phyloP scores from a whole-genome alignment of 2,888 invertebrate species.

The Latrodectus elegans region DNA sequence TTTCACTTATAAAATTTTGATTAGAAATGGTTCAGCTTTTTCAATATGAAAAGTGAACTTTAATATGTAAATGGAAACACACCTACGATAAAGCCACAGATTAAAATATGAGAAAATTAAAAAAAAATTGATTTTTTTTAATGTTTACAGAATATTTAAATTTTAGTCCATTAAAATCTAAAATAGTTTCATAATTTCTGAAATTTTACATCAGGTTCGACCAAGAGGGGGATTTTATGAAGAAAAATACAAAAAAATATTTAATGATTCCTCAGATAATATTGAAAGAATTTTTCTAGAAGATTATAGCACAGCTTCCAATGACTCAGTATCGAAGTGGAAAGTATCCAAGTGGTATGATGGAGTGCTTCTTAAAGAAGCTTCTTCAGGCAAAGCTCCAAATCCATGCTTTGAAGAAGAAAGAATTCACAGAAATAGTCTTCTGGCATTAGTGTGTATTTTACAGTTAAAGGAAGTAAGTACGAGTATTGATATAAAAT shows the following conservation, averaged over 20 bases:
- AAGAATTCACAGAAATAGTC: constrained; percentile 35
- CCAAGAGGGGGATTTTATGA: constrained; percentile 48
- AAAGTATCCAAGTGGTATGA: constrained; percentile 13
- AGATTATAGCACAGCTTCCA: not conserved
- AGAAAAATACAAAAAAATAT: constrained; percentile 39
- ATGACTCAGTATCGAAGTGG: not conserved
- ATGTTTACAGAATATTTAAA: too few species aligned
- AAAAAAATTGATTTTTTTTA: too few species aligned
- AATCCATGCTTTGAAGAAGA: constrained; percentile 50
- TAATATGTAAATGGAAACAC: too few species aligned
- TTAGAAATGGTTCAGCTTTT: too few species aligned
- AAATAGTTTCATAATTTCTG: too few species aligned
- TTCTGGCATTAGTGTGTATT: constrained; percentile 33
- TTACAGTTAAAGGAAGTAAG: constrained; percentile 24
- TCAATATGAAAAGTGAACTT: too few species aligned
- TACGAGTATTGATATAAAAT: not conserved
- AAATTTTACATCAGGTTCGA: constrained; percentile 13
- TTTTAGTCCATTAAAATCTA: too few species aligned
- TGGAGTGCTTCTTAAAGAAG: constrained; percentile 14
- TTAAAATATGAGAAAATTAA: too few species aligned
- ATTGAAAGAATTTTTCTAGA: constrained; percentile 1
- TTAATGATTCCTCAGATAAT: not conserved
- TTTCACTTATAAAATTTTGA: too few species aligned
- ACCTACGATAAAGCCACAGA: too few species aligned
- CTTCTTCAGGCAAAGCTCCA: not conserved